Evolutionary conservation across 2,797 vertebrate genomes (phyloP).

Genomic region (Anguilla marmorata): DNA sequence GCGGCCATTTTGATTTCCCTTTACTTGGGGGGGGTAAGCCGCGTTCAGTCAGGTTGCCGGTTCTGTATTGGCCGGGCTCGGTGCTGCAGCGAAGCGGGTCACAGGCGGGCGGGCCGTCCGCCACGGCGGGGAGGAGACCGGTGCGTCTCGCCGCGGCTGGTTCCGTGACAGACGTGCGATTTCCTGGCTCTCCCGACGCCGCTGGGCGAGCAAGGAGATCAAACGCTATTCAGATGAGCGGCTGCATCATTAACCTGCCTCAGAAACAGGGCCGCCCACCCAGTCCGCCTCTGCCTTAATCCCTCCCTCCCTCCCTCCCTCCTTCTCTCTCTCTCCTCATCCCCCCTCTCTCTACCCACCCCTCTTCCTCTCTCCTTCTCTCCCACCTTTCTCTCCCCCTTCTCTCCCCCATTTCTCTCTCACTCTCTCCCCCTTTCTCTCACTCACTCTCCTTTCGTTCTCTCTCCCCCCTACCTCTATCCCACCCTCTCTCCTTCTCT

Average conservation of each 20-base stretch:
- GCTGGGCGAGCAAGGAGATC: background rate
- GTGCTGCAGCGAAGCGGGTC: background rate
- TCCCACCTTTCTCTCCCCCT: background rate
- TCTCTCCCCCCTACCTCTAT: background rate
- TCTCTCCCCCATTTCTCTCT: background rate
- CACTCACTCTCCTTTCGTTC: background rate
- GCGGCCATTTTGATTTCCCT: background rate
- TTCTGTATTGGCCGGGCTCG: background rate
- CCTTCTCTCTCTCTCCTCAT: background rate
- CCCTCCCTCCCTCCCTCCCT: background rate
- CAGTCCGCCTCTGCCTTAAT: constrained; percentile 16
- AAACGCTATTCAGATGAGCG: constrained; percentile 22
- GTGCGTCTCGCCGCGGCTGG: background rate
- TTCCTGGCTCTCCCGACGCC: background rate
- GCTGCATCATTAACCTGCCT: background rate
- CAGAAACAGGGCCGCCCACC: constrained; percentile 5
- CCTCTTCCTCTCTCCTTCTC: background rate
- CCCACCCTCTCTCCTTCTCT: background rate
- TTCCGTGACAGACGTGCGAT: background rate
- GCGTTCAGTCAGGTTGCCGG: background rate
- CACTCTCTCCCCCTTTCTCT: background rate
- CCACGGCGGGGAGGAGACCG: background rate
- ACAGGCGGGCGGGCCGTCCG: background rate
- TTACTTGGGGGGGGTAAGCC: background rate
- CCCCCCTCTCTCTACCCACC: background rate